Percentiles rank a stretch among this genome's conserved stretches.
phyloP scores from a whole-genome alignment of 2,113 vertebrate genomes.

The Larimichthys crocea region DNA sequence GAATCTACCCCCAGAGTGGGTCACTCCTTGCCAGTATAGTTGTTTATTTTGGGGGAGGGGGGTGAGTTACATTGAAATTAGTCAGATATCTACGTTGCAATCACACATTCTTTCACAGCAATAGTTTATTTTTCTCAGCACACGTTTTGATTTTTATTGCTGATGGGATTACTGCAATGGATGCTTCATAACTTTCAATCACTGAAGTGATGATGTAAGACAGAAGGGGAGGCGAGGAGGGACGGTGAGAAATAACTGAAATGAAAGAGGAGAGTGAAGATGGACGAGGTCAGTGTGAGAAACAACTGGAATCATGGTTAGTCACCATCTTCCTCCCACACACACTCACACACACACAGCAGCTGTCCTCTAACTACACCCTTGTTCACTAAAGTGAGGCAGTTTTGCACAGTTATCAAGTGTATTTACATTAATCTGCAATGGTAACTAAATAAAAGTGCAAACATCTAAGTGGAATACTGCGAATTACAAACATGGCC shows the following conservation, averaged over 20 bases:
- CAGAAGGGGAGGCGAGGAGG: slow-evolving; percentile 8
- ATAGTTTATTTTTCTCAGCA: background rate
- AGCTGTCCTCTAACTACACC: slow-evolving; percentile 16
- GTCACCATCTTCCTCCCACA: slow-evolving; percentile 26
- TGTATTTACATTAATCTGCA: too few relatives aligned
- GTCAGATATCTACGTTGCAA: background rate
- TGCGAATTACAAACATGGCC: too few relatives aligned
- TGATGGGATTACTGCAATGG: background rate
- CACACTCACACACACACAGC: slow-evolving; percentile 14
- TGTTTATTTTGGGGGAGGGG: background rate
- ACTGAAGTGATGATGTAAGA: background rate
- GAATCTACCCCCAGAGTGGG: background rate
- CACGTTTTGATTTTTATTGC: too few relatives aligned
- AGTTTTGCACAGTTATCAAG: too few relatives aligned
- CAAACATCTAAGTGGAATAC: too few relatives aligned
- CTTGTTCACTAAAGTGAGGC: background rate
- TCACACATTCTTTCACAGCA: background rate
- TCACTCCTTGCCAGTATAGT: background rate
- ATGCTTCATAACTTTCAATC: background rate
- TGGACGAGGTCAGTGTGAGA: slow-evolving; percentile 29
- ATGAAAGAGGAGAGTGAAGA: background rate
- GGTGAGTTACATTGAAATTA: background rate
- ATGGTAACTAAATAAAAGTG: too few relatives aligned
- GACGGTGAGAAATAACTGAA: slow-evolving; percentile 1
- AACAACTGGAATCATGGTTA: slow-evolving; percentile 24